phyloP scores from a whole-genome alignment of 2,797 vertebrate genomes.

The Toxotes lorentzi region DNA sequence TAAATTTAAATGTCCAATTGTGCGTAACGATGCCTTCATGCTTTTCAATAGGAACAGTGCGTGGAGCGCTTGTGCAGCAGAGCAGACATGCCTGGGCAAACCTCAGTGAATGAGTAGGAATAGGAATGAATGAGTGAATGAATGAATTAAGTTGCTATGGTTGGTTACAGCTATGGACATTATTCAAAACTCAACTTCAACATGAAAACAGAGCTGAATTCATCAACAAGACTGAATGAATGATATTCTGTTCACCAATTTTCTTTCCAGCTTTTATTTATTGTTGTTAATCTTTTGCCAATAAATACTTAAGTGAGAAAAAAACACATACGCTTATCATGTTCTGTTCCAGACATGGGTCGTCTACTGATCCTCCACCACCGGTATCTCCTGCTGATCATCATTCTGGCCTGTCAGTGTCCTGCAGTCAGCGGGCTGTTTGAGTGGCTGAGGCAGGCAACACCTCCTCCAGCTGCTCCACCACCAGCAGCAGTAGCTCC shows the following conservation, averaged over 20 bases:
- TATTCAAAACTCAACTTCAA: no score
- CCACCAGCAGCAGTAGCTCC: constrained; percentile 35
- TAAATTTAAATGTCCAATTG: no score
- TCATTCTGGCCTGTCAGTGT: constrained; percentile 63
- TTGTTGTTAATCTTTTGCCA: no score
- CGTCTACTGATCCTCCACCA: background rate
- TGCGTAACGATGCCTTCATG: background rate
- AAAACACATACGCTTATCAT: background rate
- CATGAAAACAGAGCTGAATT: background rate
- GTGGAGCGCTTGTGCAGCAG: background rate
- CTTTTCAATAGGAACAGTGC: background rate
- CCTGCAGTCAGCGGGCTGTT: constrained; percentile 76
- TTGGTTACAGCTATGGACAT: background rate
- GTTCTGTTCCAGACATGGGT: constrained; percentile 64
- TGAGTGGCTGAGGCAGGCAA: constrained; percentile 78
- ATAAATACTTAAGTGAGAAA: no score
- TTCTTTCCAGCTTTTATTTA: no score
- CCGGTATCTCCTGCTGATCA: constrained; percentile 50
- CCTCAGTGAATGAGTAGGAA: background rate
- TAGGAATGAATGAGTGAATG: background rate
- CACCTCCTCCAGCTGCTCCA: constrained; percentile 32
- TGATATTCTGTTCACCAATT: background rate
- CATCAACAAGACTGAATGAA: background rate
- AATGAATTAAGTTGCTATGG: no score
- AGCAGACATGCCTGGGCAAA: constrained; percentile 72